phyloP scores from a whole-genome alignment of 2,888 invertebrate genomes.

The Chrysolina americana region DNA sequence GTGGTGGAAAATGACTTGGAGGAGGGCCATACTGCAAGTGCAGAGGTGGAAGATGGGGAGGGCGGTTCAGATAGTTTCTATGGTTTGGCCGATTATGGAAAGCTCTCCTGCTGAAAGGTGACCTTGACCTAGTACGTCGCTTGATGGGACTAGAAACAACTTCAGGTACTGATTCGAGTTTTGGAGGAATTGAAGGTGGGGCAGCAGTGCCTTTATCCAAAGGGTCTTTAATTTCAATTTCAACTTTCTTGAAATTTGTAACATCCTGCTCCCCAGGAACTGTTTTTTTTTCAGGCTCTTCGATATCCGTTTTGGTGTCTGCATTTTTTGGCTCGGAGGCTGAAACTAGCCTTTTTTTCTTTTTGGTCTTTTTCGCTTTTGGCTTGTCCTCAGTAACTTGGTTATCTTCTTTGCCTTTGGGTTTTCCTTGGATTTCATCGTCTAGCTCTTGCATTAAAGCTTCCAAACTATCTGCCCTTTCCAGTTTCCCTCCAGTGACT shows the following conservation, averaged over 20 bases:
- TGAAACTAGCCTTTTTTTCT: slow-evolving; percentile 46
- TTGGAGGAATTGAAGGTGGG: no score
- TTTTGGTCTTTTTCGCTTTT: slow-evolving; percentile 53
- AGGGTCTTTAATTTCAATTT: not conserved
- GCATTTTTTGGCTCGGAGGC: slow-evolving; percentile 24
- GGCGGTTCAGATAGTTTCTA: slow-evolving; percentile 31
- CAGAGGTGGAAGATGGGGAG: not conserved
- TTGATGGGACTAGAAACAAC: slow-evolving; percentile 37
- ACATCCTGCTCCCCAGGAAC: not conserved
- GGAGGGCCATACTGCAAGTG: slow-evolving; percentile 16
- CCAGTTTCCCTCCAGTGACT: slow-evolving; percentile 61
- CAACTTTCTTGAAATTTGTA: not conserved
- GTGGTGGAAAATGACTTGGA: slow-evolving; percentile 32
- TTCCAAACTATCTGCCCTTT: slow-evolving; percentile 71
- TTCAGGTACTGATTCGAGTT: slow-evolving; percentile 47
- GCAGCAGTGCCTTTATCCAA: not conserved
- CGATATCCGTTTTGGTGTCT: slow-evolving; percentile 42
- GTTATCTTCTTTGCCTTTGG: slow-evolving; percentile 46
- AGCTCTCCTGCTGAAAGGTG: slow-evolving; percentile 35
- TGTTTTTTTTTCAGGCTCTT: slow-evolving; percentile 12
- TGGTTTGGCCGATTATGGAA: slow-evolving; percentile 32
- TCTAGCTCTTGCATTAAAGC: slow-evolving; percentile 72
- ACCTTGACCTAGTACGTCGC: slow-evolving; percentile 40
- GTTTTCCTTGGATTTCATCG: slow-evolving; percentile 68
- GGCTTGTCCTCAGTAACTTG: slow-evolving; percentile 36